Evolutionary conservation across 1,140 invertebrate genomes (phyloP).

Genomic region (Atta colombica): DNA sequence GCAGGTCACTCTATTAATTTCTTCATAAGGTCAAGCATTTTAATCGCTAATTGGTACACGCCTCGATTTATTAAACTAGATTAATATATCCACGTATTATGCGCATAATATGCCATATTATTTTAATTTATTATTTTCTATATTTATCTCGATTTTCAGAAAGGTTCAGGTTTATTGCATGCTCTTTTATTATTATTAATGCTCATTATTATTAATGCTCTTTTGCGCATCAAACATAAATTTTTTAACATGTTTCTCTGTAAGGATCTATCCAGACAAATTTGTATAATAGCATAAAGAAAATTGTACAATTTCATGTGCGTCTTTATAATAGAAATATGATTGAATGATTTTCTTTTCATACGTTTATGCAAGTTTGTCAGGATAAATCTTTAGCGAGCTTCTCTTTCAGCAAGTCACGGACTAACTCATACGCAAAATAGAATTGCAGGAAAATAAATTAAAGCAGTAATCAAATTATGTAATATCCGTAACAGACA

Average conservation of each 20-base stretch:
- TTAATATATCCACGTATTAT: background rate
- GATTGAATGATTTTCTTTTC: too few species aligned
- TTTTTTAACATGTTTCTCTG: background rate
- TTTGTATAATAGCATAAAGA: too few species aligned
- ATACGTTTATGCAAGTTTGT: too few species aligned
- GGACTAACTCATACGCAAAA: background rate
- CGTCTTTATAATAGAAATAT: too few species aligned
- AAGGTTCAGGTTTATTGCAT: background rate
- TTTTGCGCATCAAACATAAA: too few species aligned
- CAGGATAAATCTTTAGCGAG: background rate
- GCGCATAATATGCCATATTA: background rate
- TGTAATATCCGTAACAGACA: background rate
- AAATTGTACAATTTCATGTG: too few species aligned
- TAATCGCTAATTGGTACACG: conserved; percentile 21
- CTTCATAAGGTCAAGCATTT: background rate
- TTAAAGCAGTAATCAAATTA: conserved; percentile 8
- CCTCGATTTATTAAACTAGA: conserved; percentile 23
- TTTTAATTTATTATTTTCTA: background rate
- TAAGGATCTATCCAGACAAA: too few species aligned
- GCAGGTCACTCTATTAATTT: conserved; percentile 10
- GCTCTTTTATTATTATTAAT: too few species aligned
- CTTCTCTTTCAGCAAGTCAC: conserved; percentile 8
- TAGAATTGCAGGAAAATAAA: background rate
- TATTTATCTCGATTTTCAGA: background rate
- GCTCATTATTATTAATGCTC: background rate